Conservation (phyloP, 2,797 vertebrate species). For the Acanthurus tractus region DNA sequence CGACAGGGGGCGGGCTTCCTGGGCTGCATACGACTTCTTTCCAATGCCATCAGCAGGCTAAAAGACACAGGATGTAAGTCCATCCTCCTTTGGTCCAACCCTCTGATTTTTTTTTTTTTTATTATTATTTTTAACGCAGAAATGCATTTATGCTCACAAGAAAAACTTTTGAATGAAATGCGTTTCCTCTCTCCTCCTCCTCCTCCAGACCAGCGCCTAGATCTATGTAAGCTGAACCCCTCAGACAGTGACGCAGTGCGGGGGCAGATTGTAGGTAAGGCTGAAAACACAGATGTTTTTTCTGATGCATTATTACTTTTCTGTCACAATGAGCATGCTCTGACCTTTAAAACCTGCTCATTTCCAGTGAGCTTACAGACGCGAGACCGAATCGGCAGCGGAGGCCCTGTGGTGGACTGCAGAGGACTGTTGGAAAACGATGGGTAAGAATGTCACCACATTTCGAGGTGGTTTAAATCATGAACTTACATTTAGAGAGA, state of each 20-base stretch:
- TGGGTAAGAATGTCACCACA: constrained; percentile 87
- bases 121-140: not conserved
- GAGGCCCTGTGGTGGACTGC: constrained; percentile 97
- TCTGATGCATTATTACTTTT: constrained; percentile 4
- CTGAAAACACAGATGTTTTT: constrained; percentile 24
- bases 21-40: constrained; percentile 96
- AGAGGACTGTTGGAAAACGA: constrained; percentile 96
- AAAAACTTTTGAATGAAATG: not conserved
- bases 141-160: not conserved
- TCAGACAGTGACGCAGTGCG: constrained; percentile 97
- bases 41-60: constrained; percentile 96
- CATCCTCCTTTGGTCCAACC: constrained; percentile 14
- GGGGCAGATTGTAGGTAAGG: constrained; percentile 98
- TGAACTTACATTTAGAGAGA: not conserved
- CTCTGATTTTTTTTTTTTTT: not conserved
- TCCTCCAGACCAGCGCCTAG: constrained; percentile 95
- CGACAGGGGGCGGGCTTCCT: constrained; percentile 98
- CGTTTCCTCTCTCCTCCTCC: not conserved
- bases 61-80: constrained; percentile 98
- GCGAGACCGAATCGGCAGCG: constrained; percentile 94
- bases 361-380: constrained; percentile 96
- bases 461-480: not conserved
- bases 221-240: constrained; percentile 98
- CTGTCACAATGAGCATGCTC: not conserved
- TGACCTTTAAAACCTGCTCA: constrained; percentile 40